Percentiles rank a stretch among this genome's conserved stretches.
phyloP scores from a whole-genome alignment of 2,797 vertebrate species.

The Pelobates cultripes region DNA sequence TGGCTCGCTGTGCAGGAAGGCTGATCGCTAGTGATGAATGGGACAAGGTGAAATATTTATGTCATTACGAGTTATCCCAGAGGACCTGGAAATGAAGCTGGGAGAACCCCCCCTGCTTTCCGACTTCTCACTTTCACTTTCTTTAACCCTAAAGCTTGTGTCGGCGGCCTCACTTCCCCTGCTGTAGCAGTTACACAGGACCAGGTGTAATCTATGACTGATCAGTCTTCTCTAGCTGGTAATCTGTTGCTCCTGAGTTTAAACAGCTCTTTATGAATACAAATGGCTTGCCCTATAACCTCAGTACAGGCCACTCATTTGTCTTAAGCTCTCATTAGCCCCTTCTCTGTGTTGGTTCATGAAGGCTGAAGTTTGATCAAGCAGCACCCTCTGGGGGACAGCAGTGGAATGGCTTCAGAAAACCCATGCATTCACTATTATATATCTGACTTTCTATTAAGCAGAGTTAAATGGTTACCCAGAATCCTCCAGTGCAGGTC shows the following conservation, averaged over 20 bases:
- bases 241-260: constrained; percentile 16
- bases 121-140: constrained; percentile 20
- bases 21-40: too few relatives aligned
- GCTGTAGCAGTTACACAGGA: neutral
- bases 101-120: neutral
- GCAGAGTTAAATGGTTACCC: too few relatives aligned
- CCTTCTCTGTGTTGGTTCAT: neutral
- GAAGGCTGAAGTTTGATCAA: neutral
- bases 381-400: constrained; percentile 24
- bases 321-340: constrained; percentile 9
- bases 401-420: neutral
- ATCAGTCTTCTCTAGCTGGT: constrained; percentile 8
- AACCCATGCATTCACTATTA: neutral
- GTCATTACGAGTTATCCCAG: too few relatives aligned
- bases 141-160: neutral
- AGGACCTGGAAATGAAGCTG: too few relatives aligned
- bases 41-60: too few relatives aligned
- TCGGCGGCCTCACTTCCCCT: neutral
- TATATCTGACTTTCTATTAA: too few relatives aligned
- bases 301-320: constrained; percentile 4
- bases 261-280: constrained; percentile 27
- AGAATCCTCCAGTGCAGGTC: too few relatives aligned
- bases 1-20: too few relatives aligned
- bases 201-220: neutral
- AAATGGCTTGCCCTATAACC: constrained; percentile 23